Evolutionary conservation across 2,888 invertebrate species (phyloP).

Genomic region (Yponomeuta sedellus): DNA sequence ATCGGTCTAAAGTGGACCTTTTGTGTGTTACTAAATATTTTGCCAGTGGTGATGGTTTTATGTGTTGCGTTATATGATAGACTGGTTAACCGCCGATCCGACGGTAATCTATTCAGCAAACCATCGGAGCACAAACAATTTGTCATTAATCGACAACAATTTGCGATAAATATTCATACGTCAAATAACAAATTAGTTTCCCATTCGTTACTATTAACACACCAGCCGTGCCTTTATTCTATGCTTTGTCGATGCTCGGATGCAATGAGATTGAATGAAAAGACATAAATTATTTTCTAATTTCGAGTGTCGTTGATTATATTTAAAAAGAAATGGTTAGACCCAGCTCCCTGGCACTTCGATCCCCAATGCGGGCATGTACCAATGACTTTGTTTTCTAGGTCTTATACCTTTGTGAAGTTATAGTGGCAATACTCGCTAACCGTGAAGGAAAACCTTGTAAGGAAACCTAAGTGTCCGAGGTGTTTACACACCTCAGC

Average conservation of each 20-base stretch:
- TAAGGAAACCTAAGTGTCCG: too few species aligned
- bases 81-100: constrained; percentile 26
- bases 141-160: constrained; percentile 50
- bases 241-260: constrained; percentile 27
- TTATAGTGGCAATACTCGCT: too few species aligned
- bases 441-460: too few species aligned
- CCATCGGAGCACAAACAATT: constrained; percentile 41
- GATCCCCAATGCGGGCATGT: too few species aligned
- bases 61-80: constrained; percentile 38
- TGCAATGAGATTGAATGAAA: constrained; percentile 15
- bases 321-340: too few species aligned
- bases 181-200: constrained; percentile 55
- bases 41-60: constrained; percentile 20
- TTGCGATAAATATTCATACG: constrained; percentile 53
- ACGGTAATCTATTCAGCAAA: constrained; percentile 48
- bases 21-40: background rate
- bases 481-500: too few species aligned
- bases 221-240: constrained; percentile 31
- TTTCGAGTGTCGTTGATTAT: background rate
- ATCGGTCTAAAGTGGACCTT: too few species aligned
- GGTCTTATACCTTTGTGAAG: too few species aligned
- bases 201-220: constrained; percentile 59
- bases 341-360: too few species aligned
- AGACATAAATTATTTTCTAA: constrained; percentile 16
- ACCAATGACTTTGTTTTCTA: too few species aligned